These are phyloP conservation scores for Nematolebias whitei DNA, from an alignment of 2,113 vertebrate species.

Conservation along the genomic window DNA sequence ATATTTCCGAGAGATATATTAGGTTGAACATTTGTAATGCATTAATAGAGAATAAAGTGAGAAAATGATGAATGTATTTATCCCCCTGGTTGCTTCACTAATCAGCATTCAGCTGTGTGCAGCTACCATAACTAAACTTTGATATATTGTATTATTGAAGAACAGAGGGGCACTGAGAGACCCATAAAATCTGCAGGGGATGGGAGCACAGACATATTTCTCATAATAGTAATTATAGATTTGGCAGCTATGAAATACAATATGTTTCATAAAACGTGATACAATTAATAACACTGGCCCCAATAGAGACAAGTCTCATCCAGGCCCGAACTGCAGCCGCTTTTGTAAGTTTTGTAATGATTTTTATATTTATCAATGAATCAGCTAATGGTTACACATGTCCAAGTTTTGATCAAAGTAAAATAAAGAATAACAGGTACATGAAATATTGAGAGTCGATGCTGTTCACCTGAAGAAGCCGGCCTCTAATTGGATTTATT, in stretches of 20 bases:
- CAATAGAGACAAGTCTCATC: slow-evolving; percentile 11
- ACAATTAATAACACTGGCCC: slow-evolving; percentile 36
- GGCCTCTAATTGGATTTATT: slow-evolving; percentile 2
- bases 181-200: slow-evolving; percentile 40
- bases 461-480: slow-evolving; percentile 8
- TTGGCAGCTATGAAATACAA: slow-evolving; percentile 54
- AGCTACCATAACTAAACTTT: slow-evolving; percentile 44
- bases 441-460: slow-evolving; percentile 9
- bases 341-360: slow-evolving; percentile 18
- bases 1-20: slow-evolving; percentile 15
- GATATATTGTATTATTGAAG: slow-evolving; percentile 48
- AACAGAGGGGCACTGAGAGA: slow-evolving; percentile 43
- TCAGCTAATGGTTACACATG: slow-evolving; percentile 16
- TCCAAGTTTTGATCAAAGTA: slow-evolving; percentile 8
- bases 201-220: slow-evolving; percentile 31
- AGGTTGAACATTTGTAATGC: slow-evolving; percentile 7
- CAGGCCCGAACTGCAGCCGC: not conserved
- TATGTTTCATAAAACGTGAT: slow-evolving; percentile 31
- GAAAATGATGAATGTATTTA: slow-evolving; percentile 37
- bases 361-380: slow-evolving; percentile 19
- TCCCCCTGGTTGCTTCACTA: slow-evolving; percentile 23
- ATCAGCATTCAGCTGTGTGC: slow-evolving; percentile 46
- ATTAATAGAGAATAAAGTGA: slow-evolving; percentile 24
- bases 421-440: slow-evolving; percentile 8
- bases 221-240: slow-evolving; percentile 56